Evolutionary conservation across 2,888 invertebrate genomes (phyloP).

Genomic region (Nymphalis polychloros): DNA sequence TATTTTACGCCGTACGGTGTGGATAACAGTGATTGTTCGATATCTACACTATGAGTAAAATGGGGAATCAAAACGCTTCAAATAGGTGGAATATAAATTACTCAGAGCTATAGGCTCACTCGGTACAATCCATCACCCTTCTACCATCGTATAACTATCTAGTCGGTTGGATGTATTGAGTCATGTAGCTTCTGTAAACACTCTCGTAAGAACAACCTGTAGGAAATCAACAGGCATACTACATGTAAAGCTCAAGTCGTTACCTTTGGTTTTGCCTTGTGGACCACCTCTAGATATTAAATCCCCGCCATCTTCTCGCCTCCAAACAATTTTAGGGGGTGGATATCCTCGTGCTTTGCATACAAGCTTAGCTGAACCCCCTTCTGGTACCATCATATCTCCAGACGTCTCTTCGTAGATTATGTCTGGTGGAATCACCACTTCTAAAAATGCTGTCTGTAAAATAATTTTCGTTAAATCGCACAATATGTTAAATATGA

Average conservation of each 20-base stretch:
- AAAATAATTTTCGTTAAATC: conserved; percentile 26
- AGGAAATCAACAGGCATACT: neutral
- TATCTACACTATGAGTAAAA: no score
- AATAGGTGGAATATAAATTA: no score
- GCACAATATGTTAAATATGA: no score
- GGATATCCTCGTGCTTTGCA: conserved; percentile 93
- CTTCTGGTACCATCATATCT: conserved; percentile 97
- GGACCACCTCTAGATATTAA: conserved; percentile 89
- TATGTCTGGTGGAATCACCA: conserved; percentile 95
- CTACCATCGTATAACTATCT: no score
- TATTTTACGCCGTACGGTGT: no score
- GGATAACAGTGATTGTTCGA: no score
- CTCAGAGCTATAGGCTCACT: no score
- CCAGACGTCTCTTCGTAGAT: conserved; percentile 94
- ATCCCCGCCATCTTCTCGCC: conserved; percentile 91
- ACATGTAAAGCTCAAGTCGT: conserved; percentile 25
- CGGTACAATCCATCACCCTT: no score
- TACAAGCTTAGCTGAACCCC: conserved; percentile 91
- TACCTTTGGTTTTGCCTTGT: conserved; percentile 88
- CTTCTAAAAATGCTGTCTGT: conserved; percentile 93
- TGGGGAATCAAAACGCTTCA: no score
- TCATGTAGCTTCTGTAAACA: no score
- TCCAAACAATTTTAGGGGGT: conserved; percentile 92
- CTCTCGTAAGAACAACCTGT: neutral
- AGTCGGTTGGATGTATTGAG: no score